phyloP scores from a whole-genome alignment of 2,888 invertebrate genomes.

The Pollenia amentaria region DNA sequence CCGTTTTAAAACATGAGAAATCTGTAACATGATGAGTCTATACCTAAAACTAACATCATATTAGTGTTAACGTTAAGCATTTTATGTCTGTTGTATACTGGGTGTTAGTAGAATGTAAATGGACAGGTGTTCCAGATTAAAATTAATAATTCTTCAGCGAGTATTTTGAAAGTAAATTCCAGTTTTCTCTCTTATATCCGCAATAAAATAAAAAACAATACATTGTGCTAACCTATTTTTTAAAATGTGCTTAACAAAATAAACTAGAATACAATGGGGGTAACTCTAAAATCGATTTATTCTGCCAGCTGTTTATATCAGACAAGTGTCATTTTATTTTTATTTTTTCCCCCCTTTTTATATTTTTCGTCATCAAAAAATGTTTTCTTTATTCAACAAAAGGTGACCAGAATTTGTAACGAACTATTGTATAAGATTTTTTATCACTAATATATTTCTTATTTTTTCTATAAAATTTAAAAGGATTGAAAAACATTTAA shows the following conservation, averaged over 20 bases:
- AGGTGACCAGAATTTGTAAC: slow-evolving; percentile 47
- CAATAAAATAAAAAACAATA: too few relatives aligned
- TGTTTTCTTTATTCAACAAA: slow-evolving; percentile 37
- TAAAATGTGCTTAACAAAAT: not conserved
- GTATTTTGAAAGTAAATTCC: too few relatives aligned
- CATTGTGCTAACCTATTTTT: too few relatives aligned
- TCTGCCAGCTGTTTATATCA: slow-evolving; percentile 53
- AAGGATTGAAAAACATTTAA: slow-evolving; percentile 33
- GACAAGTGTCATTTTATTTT: slow-evolving; percentile 33
- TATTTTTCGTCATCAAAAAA: slow-evolving; percentile 1
- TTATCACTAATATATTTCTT: slow-evolving; percentile 27
- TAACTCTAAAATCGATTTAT: slow-evolving; percentile 36
- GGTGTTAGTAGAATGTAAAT: too few relatives aligned
- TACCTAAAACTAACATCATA: too few relatives aligned
- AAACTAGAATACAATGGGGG: slow-evolving; percentile 5
- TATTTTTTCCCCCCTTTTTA: not conserved
- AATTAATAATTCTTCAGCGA: too few relatives aligned
- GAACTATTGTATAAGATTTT: slow-evolving; percentile 5
- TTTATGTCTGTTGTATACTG: too few relatives aligned
- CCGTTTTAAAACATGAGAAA: too few relatives aligned
- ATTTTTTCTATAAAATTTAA: slow-evolving; percentile 16
- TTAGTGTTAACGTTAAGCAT: too few relatives aligned
- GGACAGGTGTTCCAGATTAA: too few relatives aligned
- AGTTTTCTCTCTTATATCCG: too few relatives aligned
- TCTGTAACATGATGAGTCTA: too few relatives aligned